These are phyloP conservation scores for Galleria mellonella DNA, from an alignment of 1,140 invertebrate species.

Conservation along the genomic window DNA sequence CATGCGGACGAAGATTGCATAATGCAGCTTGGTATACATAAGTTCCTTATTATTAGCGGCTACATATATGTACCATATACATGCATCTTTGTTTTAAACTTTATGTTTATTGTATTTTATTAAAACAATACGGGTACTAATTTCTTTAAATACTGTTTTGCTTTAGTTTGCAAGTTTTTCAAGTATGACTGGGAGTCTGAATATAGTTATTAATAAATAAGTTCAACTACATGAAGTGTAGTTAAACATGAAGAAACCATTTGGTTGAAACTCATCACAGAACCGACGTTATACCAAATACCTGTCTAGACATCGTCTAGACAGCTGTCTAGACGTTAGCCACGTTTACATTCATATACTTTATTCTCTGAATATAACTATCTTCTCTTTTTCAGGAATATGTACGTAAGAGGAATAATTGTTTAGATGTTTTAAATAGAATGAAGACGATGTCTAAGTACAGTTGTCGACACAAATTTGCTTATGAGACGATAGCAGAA, in stretches of 20 bases:
- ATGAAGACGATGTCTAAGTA: too few species aligned
- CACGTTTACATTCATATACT: slow-evolving; percentile 54
- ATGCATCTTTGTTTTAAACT: too few species aligned
- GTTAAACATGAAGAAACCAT: slow-evolving; percentile 23
- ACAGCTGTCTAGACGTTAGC: slow-evolving; percentile 63
- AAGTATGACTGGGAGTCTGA: neutral
- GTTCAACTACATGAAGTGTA: neutral
- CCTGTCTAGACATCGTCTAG: slow-evolving; percentile 71
- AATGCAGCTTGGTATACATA: slow-evolving; percentile 1
- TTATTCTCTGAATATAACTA: slow-evolving; percentile 29
- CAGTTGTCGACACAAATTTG: too few species aligned
- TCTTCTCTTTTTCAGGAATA: too few species aligned
- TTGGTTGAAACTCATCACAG: slow-evolving; percentile 49
- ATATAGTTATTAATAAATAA: neutral
- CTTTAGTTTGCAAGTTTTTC: neutral
- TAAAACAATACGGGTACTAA: too few species aligned
- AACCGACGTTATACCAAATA: slow-evolving; percentile 55
- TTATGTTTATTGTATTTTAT: too few species aligned
- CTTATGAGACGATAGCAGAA: too few species aligned
- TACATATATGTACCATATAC: too few species aligned
- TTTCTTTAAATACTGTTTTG: too few species aligned
- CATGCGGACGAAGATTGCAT: slow-evolving; percentile 7
- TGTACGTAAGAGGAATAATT: too few species aligned
- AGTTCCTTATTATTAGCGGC: too few species aligned
- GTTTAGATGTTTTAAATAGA: too few species aligned